A percentile compares a stretch with the other conserved stretches of the same genome.
Evolutionary conservation across 2,797 vertebrate species (phyloP).

Genomic region (Prionace glauca): DNA sequence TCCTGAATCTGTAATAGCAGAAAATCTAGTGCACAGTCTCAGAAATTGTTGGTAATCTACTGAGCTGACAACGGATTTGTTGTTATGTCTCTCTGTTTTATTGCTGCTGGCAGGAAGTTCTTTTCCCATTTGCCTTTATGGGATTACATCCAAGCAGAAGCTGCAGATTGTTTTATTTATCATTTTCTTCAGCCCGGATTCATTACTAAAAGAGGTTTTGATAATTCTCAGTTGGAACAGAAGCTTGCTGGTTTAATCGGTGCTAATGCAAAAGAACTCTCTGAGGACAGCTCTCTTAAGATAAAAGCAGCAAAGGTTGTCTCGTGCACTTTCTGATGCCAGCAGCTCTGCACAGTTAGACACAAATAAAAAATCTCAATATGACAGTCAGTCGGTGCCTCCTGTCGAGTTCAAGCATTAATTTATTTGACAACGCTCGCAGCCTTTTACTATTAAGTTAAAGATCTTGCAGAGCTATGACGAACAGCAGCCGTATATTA

Average conservation of each 20-base stretch:
- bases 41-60: not conserved
- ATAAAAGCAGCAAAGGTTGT: slow-evolving; percentile 26
- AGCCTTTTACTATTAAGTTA: slow-evolving; percentile 12
- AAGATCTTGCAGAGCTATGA: not conserved
- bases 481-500: not conserved
- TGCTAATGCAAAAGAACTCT: slow-evolving; percentile 11
- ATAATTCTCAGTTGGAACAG: slow-evolving; percentile 28
- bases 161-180: slow-evolving; percentile 18
- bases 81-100: not conserved
- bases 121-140: not conserved
- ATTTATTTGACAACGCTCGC: not conserved
- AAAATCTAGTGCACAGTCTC: no score
- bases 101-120: not conserved
- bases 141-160: not conserved
- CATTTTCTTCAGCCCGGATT: not conserved
- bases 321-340: slow-evolving; percentile 2
- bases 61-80: not conserved
- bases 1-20: no score
- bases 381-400: slow-evolving; percentile 15
- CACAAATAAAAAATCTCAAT: slow-evolving; percentile 29
- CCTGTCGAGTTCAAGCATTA: not conserved
- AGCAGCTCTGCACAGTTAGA: slow-evolving; percentile 33
- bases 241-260: not conserved
- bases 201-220: slow-evolving; percentile 1
- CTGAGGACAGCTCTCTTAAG: slow-evolving; percentile 1